Evolutionary conservation across 2,797 vertebrate genomes (phyloP).

Genomic region (Monodelphis domestica): DNA sequence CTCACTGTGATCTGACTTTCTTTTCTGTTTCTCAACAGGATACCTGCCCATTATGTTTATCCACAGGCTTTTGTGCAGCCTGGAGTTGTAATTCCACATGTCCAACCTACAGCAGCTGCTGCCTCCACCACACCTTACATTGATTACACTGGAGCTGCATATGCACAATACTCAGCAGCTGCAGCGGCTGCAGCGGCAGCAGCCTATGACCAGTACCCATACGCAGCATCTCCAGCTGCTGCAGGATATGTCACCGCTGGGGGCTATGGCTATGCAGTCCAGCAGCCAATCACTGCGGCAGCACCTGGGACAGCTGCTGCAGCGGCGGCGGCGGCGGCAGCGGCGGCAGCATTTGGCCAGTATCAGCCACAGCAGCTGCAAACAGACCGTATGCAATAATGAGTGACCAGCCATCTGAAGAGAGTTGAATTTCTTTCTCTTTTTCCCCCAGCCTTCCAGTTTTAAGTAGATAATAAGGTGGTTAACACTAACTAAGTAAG

Average conservation of each 20-base stretch:
- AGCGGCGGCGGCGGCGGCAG: conserved; percentile 85
- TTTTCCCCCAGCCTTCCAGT: conserved; percentile 81
- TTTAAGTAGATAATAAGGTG: conserved; percentile 81
- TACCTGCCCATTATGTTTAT: conserved; percentile 98
- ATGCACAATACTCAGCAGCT: conserved; percentile 94
- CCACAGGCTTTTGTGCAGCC: conserved; percentile 99
- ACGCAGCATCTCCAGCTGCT: conserved; percentile 93
- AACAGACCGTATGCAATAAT: conserved; percentile 98
- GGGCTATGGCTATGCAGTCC: conserved; percentile 95
- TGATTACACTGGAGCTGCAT: conserved; percentile 96
- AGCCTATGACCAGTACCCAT: conserved; percentile 97
- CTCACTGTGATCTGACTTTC: conserved; percentile 73
- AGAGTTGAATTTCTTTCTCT: conserved; percentile 79
- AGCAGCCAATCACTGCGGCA: conserved; percentile 92
- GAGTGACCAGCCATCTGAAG: conserved; percentile 80
- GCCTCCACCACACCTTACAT: conserved; percentile 96
- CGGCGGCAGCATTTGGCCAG: conserved; percentile 95
- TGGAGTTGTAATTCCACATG: conserved; percentile 96
- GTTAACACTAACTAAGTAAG: conserved; percentile 80
- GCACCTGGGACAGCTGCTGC: conserved; percentile 92
- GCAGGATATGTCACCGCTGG: conserved; percentile 93
- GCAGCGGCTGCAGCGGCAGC: conserved; percentile 90
- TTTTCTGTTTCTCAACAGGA: conserved; percentile 90
- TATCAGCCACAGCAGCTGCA: conserved; percentile 98
- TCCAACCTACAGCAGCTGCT: conserved; percentile 91